These are phyloP conservation scores for Trachymyrmex septentrionalis DNA, from an alignment of 1,140 invertebrate species.

Conservation along the genomic window DNA sequence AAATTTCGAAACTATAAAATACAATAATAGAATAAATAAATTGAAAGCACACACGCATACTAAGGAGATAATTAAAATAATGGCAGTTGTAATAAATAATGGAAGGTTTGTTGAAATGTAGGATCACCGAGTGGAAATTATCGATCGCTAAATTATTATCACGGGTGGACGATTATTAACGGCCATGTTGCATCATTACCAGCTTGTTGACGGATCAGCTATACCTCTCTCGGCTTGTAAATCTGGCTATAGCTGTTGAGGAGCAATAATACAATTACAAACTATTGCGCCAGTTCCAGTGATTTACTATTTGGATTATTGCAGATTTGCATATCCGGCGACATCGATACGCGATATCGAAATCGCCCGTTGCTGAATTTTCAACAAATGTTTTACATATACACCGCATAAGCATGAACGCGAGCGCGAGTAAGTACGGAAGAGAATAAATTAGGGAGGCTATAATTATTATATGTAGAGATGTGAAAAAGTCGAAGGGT, in stretches of 20 bases:
- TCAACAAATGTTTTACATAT: slow-evolving; percentile 22
- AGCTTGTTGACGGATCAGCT: slow-evolving; percentile 58
- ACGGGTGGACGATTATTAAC: slow-evolving; percentile 49
- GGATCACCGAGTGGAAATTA: slow-evolving; percentile 43
- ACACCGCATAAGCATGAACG: not conserved
- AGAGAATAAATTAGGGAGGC: not conserved
- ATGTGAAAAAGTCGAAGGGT: not conserved
- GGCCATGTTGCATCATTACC: slow-evolving; percentile 57
- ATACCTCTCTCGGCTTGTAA: slow-evolving; percentile 48
- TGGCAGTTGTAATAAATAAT: slow-evolving; percentile 9
- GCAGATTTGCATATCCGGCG: slow-evolving; percentile 56
- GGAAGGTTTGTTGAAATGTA: slow-evolving; percentile 16
- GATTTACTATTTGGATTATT: slow-evolving; percentile 64
- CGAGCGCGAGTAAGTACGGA: not conserved
- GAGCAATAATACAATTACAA: slow-evolving; percentile 63
- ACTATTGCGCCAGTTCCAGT: slow-evolving; percentile 59
- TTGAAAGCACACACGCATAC: not conserved
- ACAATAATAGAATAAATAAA: not conserved
- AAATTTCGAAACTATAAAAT: slow-evolving; percentile 31
- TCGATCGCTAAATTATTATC: slow-evolving; percentile 59
- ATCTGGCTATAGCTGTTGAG: slow-evolving; percentile 54
- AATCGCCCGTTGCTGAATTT: slow-evolving; percentile 40
- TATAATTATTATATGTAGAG: not conserved
- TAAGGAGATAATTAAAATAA: slow-evolving; percentile 27
- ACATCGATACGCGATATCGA: slow-evolving; percentile 58